Base-by-base conservation (phyloP, 2,888 invertebrate species). In the Eupithecia insigniata region DNA sequence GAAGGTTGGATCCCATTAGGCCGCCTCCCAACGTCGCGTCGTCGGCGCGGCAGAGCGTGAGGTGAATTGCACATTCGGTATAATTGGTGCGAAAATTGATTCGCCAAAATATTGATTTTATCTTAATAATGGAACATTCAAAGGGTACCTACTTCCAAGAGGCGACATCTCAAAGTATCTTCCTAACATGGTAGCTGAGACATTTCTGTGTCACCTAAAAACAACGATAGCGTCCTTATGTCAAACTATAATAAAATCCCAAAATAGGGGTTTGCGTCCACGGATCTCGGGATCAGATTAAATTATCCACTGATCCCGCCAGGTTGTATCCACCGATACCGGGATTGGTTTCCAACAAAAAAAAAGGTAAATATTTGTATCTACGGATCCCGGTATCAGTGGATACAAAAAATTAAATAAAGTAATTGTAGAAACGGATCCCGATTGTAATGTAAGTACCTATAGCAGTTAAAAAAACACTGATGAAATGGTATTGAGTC, bases 51-150 rank as follows among this genome's bases (percentile, higher is more conserved):
- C 58, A 69, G 71, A 74, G 72, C 76, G 77, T 79, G 79, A 78
- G 78, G 80, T 84, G 82, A 84, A 79, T 83, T 78, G 78, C 82
- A 80, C 80, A 80, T 82, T 80, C 79, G 68, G 69, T 75, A 74
- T 76, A 81, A 82, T 80, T 77, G 76, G 72, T 67, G 72, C 76
- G 78, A 76, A 84, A 83, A 84, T 84, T 81, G 77, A 76, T 79
- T 79, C 71, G 64, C 75, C 73, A 70, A 74, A 75, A 74, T 80
- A 83, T 80, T 77, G 74, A 79, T 76, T 78, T 73, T 58, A 36
- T 65, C 60, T 66, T 69, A 61, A 55, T 64, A 67, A 64, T 26
- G 36, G 71, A 32, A 34, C 61, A 61, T 18, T 34, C 34, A 62
- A 62, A n/a, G 61, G 61, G 61, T 58, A 30, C 58, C 28, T 30